These are phyloP conservation scores for Chrysotoxum bicinctum DNA, from an alignment of 2,888 invertebrate species.

Conservation along the genomic window DNA sequence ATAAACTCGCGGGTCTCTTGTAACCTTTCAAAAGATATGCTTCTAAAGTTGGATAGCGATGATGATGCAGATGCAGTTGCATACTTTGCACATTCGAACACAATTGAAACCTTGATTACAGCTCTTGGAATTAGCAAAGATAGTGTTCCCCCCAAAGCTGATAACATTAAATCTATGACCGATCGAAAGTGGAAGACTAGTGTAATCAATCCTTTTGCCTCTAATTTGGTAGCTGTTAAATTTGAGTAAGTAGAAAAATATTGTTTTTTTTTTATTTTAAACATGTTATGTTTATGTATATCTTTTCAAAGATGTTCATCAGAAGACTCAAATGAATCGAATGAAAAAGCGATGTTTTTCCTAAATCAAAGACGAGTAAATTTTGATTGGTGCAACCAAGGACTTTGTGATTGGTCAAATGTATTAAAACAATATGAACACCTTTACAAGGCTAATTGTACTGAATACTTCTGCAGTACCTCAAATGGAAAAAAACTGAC, in stretches of 20 bases:
- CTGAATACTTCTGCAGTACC: constrained; percentile 77
- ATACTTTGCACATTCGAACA: constrained; percentile 86
- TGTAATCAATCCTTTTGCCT: constrained; percentile 86
- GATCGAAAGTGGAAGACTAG: constrained; percentile 87
- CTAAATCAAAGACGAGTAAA: constrained; percentile 87
- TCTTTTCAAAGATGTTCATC: constrained; percentile 73
- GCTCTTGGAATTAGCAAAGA: constrained; percentile 86
- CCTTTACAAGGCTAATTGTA: constrained; percentile 81
- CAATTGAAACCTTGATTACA: constrained; percentile 84
- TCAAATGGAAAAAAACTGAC: constrained; percentile 71
- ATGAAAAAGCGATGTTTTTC: constrained; percentile 86
- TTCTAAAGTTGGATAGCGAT: constrained; percentile 84
- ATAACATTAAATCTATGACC: constrained; percentile 84
- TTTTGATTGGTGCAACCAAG: constrained; percentile 87
- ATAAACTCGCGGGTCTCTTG: constrained; percentile 88
- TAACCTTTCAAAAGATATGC: constrained; percentile 87
- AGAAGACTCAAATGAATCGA: constrained; percentile 78
- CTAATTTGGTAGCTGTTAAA: constrained; percentile 88
- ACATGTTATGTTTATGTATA: neutral
- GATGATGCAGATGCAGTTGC: constrained; percentile 85
- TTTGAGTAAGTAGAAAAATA: constrained; percentile 84
- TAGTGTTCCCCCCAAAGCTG: constrained; percentile 84
- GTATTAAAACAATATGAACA: constrained; percentile 85
- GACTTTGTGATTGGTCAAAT: constrained; percentile 89
- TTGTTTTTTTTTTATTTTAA: neutral